Evolutionary conservation across 2,113 vertebrate species (phyloP), one percentile per base, ranked within the genome.

Genomic region (Phoxinus phoxinus): DNA sequence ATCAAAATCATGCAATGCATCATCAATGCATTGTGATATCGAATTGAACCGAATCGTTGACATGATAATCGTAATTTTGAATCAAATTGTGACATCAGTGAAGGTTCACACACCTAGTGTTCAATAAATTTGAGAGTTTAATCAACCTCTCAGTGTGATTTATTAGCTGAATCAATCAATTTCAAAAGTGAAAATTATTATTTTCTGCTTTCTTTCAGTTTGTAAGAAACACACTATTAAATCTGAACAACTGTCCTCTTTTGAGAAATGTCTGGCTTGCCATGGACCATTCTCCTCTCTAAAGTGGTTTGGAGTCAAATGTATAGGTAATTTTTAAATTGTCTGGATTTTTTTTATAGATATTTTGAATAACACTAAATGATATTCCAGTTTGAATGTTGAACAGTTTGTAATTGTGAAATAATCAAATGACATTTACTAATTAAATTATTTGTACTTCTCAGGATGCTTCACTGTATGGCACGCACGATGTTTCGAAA

Each of bases 401-500:
- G 0, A 59, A n/a, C 58, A n/a, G 6, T 6, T 59, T 21, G 58
- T 59, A 5, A 59, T 59, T 23, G 19, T 7, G 6, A 59, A 59
- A 59, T 8, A 8, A 23, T 23, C 56, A 59, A 48, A 41, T 8
- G 37, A 41, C 37, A 41, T 41, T 41, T 15, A 15, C 13, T 59
- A 21, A 59, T 59, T 59, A 6, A 23, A 59, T 59, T n/a, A 59
- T 59, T 59, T n/a, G 6, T n/a, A 2, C 23, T 51, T 76, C n/a
- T 46, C 73, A 76, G 73, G 10, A 4, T 76, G 73, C 73, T 46
- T 17, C n/a, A 12, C 73, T 76, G 37, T 76, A 23, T 76, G 41
- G 73, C 44, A 76, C 15, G 10, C 37, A 51, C 46, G 11, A 8
- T 59, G 41, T 76, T 76, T 76, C 25, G n/a, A 76, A 76, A n/a